Evolutionary conservation across 2,113 vertebrate genomes (phyloP).

Genomic region (Galemys pyrenaicus): DNA sequence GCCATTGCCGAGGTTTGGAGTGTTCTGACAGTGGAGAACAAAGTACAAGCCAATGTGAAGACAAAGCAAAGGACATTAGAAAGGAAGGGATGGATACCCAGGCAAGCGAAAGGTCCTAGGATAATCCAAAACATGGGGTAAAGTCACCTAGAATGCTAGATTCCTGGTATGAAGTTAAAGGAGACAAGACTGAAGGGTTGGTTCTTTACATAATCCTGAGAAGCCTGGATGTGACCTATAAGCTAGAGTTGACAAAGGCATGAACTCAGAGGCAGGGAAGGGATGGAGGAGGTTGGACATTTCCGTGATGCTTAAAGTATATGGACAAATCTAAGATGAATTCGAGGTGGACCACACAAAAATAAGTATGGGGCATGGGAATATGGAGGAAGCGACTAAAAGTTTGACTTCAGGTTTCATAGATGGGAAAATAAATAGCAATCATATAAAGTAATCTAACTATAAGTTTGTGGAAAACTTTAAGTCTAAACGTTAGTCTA

Average conservation of each 20-base stretch:
- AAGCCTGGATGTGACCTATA: not conserved
- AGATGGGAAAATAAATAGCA: not conserved
- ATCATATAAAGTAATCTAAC: not conserved
- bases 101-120: not conserved
- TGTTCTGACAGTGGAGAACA: not conserved
- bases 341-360: not conserved
- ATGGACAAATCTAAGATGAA: not conserved
- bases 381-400: not conserved
- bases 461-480: slow-evolving; percentile 18
- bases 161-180: not conserved
- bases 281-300: not conserved
- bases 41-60: not conserved
- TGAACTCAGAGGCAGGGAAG: not conserved
- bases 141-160: not conserved
- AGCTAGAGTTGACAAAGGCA: not conserved
- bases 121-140: not conserved
- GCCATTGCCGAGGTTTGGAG: not conserved
- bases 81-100: not conserved
- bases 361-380: not conserved
- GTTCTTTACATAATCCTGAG: not conserved
- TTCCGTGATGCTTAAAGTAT: not conserved
- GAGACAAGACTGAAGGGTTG: not conserved
- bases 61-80: not conserved
- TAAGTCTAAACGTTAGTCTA: not conserved
- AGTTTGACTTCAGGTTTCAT: not conserved